Base-by-base conservation (phyloP, 2,888 invertebrate species). In the Caenorhabditis angaria region DNA sequence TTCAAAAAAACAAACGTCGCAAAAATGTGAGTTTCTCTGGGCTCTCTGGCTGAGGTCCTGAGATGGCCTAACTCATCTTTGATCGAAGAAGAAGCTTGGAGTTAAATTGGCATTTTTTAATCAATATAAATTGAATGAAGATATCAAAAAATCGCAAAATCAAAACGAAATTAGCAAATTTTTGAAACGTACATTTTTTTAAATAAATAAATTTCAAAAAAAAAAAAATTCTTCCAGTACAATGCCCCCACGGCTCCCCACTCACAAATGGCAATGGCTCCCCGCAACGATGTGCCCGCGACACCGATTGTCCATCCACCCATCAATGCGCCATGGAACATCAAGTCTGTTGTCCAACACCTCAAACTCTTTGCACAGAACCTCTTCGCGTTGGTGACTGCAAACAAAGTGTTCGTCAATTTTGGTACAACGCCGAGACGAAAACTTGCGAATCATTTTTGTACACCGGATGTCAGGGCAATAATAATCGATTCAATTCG, bases 401-500 rank as follows among this genome's bases (percentile, higher is more conserved):
- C 57, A 82, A 80, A 61, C 80, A 82, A 32, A 73, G 76, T 41
- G 80, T 82, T 25, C 71, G 80, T 2, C 75, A 77, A 47, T 82
- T 80, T 58, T 82, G 80, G 80, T 80, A 78, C 65, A 80, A 80
- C 28, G 80, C 80, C 0, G 80, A 77, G 53, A 78, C 77, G 14
- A 62, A 77, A 18, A 70, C 75, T 0, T 80, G 80, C 62, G 80
- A 80, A 57, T 67, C 72, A 0, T 80, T 80, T 68, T 50, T 75
- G 28, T 80, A 80, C 59, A 80, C 77, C 14, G 80, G 80, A 6
- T 80, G 80, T 53, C 80, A 81, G 71, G 82, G 82, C 32, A 82
- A 82, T 63, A 78, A 82, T 51, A 82, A 82, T 61, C 68, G 80
- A 4, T 82, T 82, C 67, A 75, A 75, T 25, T 77, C 76, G 54